Conservation (phyloP, 2,888 invertebrate genomes). For the Lampropteryx suffumata region DNA sequence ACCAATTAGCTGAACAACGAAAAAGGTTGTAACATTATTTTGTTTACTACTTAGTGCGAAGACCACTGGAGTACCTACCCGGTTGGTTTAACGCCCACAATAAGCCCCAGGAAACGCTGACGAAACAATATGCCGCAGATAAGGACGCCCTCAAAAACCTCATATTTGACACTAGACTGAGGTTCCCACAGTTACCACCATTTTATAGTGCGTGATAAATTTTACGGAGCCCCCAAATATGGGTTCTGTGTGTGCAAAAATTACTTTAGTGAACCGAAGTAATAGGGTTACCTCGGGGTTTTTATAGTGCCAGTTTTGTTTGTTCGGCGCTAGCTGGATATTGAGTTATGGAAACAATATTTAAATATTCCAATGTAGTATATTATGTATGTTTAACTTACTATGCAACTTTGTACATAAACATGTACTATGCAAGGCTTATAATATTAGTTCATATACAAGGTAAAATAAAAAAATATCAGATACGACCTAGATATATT, state of each 20-base stretch:
- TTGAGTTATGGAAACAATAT: neutral
- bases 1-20: too few relatives aligned
- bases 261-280: neutral
- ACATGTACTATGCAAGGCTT: too few relatives aligned
- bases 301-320: too few relatives aligned
- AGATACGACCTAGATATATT: too few relatives aligned
- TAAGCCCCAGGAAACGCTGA: constrained; percentile 43
- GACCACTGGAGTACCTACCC: constrained; percentile 8
- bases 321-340: too few relatives aligned
- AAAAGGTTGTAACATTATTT: neutral
- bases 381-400: too few relatives aligned
- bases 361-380: too few relatives aligned
- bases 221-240: constrained; percentile 10
- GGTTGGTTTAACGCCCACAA: constrained; percentile 39
- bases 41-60: constrained; percentile 19
- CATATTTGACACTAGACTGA: constrained; percentile 39
- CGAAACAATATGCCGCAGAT: constrained; percentile 48
- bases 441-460: too few relatives aligned
- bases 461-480: too few relatives aligned
- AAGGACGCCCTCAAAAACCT: constrained; percentile 41
- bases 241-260: constrained; percentile 7
- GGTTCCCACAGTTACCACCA: constrained; percentile 22
- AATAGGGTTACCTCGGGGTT: neutral
- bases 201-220: constrained; percentile 29
- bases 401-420: too few relatives aligned